These are phyloP conservation scores for Neoscelio sp. DNA, from an alignment of 2,888 invertebrate species.

Conservation along the genomic window DNA sequence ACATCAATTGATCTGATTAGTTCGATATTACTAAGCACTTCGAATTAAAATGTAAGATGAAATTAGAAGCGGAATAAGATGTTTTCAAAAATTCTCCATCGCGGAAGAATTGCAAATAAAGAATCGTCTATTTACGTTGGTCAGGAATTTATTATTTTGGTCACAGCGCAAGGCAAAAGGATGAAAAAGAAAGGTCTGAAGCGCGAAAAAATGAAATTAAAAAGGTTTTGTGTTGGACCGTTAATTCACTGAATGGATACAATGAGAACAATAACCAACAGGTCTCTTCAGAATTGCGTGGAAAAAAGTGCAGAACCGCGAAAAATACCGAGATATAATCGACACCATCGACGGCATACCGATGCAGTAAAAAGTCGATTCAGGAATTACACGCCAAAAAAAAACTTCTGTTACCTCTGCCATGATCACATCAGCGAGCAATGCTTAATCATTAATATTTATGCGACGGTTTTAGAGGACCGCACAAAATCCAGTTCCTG, in stretches of 20 bases:
- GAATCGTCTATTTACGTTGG: too few relatives aligned
- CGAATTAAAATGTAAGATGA: too few relatives aligned
- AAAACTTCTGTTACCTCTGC: too few relatives aligned
- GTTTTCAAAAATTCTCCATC: too few relatives aligned
- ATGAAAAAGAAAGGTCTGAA: conserved; percentile 20
- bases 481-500: too few relatives aligned
- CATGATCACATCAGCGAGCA: too few relatives aligned
- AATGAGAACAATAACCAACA: conserved; percentile 64
- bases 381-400: too few relatives aligned
- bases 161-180: conserved; percentile 50
- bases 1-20: conserved; percentile 63
- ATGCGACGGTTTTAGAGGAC: too few relatives aligned
- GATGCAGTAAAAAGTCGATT: conserved; percentile 39
- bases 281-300: conserved; percentile 52
- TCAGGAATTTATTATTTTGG: conserved; percentile 38
- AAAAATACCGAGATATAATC: conserved; percentile 61
- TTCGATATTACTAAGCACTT: too few relatives aligned
- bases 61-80: too few relatives aligned
- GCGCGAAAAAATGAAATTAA: conserved; percentile 56
- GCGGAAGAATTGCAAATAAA: too few relatives aligned
- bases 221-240: conserved; percentile 50
- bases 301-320: conserved; percentile 34
- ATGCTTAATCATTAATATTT: too few relatives aligned
- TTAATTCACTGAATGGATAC: conserved; percentile 60
- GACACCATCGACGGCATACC: conserved; percentile 43